Conservation (phyloP, 1,140 invertebrate species). For the Uloborus diversus region DNA sequence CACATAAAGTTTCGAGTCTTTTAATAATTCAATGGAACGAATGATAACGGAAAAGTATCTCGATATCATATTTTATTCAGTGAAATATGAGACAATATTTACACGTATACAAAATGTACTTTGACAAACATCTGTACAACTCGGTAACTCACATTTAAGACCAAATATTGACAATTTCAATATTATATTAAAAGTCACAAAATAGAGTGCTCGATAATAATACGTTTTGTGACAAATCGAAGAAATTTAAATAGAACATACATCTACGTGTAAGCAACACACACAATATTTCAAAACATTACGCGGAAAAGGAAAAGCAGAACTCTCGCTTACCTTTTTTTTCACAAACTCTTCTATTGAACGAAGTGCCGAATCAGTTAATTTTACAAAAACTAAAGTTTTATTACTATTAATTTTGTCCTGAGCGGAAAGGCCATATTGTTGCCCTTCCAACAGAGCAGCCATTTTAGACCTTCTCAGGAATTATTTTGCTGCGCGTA, state of each 20-base stretch:
- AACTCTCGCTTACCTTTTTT: conserved; percentile 78
- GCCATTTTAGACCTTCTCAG: conserved; percentile 78
- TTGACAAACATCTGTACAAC: no score
- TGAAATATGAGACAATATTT: no score
- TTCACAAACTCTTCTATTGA: conserved; percentile 88
- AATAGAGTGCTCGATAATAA: no score
- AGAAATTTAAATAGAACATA: not conserved
- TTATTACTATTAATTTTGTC: conserved; percentile 85
- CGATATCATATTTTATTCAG: no score
- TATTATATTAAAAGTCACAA: no score
- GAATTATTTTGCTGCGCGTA: conserved; percentile 52
- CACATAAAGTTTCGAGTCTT: no score
- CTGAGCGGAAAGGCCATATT: conserved; percentile 93
- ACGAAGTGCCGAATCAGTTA: conserved; percentile 90
- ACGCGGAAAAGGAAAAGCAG: not conserved
- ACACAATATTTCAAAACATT: not conserved
- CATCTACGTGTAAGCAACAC: not conserved
- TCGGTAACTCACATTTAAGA: no score
- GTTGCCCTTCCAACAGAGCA: conserved; percentile 90
- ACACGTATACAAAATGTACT: no score
- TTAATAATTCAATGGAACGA: no score
- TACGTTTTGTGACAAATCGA: no score
- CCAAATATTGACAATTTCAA: no score
- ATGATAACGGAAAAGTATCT: no score
- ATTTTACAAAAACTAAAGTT: conserved; percentile 91